Percentiles rank a stretch among this genome's conserved stretches.
Conservation (phyloP, 37 sponge, comb jelly and placozoan species). For the Lycopodina hypogea region DNA sequence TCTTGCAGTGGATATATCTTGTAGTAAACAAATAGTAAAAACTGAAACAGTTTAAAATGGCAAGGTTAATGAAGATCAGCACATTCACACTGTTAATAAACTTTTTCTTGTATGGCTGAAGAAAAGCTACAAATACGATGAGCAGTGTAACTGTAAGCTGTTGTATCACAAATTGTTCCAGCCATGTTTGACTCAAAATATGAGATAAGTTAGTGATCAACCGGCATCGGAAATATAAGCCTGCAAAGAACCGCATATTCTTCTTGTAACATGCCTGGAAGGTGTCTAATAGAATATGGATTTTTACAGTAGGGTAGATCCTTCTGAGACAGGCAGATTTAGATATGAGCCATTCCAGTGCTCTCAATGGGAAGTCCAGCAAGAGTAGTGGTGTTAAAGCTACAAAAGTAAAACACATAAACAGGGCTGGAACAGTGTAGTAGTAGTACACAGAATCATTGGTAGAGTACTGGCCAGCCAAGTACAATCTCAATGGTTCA, state of each 20-base stretch:
- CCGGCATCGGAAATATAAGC: constrained; percentile 47
- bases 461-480: constrained; percentile 14
- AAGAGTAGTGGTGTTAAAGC: constrained; percentile 39
- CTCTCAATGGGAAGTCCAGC: constrained; percentile 37
- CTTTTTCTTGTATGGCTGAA: constrained; percentile 37
- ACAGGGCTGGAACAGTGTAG: constrained; percentile 12
- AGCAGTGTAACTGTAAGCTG: constrained; percentile 6
- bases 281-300: constrained; percentile 31
- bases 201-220: constrained; percentile 15
- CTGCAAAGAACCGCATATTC: constrained; percentile 53
- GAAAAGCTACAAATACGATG: constrained; percentile 8
- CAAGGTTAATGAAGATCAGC: constrained; percentile 45
- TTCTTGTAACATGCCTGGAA: constrained; percentile 59
- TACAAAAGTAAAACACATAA: constrained; percentile 34
- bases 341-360: constrained; percentile 10
- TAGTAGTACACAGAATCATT: constrained; percentile 11
- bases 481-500: background rate
- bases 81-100: constrained; percentile 39
- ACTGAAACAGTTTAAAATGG: constrained; percentile 31
- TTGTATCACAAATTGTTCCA: constrained; percentile 16
- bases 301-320: constrained; percentile 10
- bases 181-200: constrained; percentile 6
- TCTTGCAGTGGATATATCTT: background rate
- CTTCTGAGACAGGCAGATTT: background rate
- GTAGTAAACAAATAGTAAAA: constrained; percentile 14